Evolutionary conservation across 2,797 vertebrate species (phyloP), one percentile per base, ranked within the genome.

Genomic region (Artibeus lituratus): DNA sequence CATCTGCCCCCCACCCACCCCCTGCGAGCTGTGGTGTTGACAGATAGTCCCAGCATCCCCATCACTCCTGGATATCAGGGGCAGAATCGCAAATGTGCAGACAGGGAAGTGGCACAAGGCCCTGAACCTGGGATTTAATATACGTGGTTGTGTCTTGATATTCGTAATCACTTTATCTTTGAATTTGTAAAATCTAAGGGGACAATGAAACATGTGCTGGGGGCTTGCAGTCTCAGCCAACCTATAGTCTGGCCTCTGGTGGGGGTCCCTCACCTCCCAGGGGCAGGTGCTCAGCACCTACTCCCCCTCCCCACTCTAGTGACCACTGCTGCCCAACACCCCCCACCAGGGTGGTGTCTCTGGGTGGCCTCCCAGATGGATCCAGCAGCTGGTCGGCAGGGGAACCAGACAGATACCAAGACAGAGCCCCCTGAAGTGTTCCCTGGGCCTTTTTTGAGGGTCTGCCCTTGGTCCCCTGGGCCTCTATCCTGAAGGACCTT

Each of bases 241-340:
- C 42, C 47, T 4, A 14, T 0, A 4, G 67, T 26, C 44, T 15
- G 37, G 49, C 9, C 57, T n/a, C 59, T 72, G 32, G 44, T 10
- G 32, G 21, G 32, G 39, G 24, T 19, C 35, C 21, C n/a, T 3
- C 2, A n/a, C 6, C 19, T n/a, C 24, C 39, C 5, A 5, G 22
- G 19, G 8, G 51, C 24, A 19, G 15, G 26, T 14, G 70, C 51
- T 83, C 26, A 72, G 44, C 35, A 29, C 1, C 42, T 39, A 22
- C 1, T 4, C 14, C 29, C 77, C 26, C 1, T 9, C 21, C 24
- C 35, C 11, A 44, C n/a, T 49, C 42, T 7, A 10, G 16, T 0
- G 15, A 69, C 42, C 51, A 42, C 73, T 15, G 70, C 15, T 22
- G 0, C 44, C 26, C 55, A 26, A 19, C 1, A 1, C 55, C 47